Percentiles rank a stretch among this genome's conserved stretches.
These are phyloP conservation scores for Coccyzus lansbergi DNA, from an alignment of 2,797 vertebrate genomes.

Conservation along the genomic window DNA sequence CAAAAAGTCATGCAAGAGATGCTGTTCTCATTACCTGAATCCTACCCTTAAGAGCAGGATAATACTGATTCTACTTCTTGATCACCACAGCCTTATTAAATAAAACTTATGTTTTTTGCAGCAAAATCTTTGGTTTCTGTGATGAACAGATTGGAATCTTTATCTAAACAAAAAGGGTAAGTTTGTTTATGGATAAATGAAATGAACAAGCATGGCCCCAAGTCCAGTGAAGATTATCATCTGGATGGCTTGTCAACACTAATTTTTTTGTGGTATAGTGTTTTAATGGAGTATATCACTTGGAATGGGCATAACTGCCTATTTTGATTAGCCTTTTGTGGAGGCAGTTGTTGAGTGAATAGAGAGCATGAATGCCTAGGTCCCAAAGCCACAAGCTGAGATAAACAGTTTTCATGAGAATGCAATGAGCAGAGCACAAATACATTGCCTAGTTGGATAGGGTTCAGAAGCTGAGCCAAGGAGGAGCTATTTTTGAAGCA, in stretches of 20 bases:
- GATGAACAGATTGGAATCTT: slow-evolving; percentile 80
- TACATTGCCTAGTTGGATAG: not conserved
- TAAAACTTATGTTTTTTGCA: slow-evolving; percentile 52
- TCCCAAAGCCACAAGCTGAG: not conserved
- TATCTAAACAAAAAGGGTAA: slow-evolving; percentile 85
- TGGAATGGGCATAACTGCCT: not conserved
- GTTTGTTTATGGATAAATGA: slow-evolving; percentile 32
- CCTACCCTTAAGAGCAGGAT: not conserved
- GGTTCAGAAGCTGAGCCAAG: not conserved
- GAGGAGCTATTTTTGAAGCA: slow-evolving; percentile 39
- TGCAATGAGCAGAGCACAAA: not conserved
- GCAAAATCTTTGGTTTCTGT: slow-evolving; percentile 79
- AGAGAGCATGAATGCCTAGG: not conserved
- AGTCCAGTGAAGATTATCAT: not conserved
- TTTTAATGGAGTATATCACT: not conserved
- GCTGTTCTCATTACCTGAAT: not conserved
- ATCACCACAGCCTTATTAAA: not conserved
- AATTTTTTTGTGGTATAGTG: not conserved
- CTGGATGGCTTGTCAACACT: not conserved
- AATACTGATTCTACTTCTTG: not conserved
- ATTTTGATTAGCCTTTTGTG: not conserved
- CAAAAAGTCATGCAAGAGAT: not conserved
- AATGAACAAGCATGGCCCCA: not conserved
- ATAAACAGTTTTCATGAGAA: not conserved
- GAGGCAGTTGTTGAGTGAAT: not conserved